phyloP scores from a whole-genome alignment of 2,113 vertebrate species.

The Cynoglossus semilaevis region DNA sequence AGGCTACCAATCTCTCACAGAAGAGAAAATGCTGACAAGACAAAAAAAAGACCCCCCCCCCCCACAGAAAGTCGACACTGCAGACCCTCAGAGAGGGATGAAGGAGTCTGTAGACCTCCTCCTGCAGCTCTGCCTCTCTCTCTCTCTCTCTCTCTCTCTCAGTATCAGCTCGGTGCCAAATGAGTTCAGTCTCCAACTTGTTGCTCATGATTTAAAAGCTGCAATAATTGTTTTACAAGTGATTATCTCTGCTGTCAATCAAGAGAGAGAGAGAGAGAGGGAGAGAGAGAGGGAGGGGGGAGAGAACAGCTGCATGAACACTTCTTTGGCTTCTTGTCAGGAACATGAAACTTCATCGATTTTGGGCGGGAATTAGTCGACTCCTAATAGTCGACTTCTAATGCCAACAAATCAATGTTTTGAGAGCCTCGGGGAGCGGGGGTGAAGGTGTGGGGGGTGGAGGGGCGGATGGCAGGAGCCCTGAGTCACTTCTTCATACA shows the following conservation, averaged over 20 bases:
- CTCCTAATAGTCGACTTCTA: conserved; percentile 50
- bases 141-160: no score
- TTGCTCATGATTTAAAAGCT: conserved; percentile 1
- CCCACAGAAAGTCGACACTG: no score
- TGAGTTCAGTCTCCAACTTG: neutral
- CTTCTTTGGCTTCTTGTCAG: conserved; percentile 28
- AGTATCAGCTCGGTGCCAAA: neutral
- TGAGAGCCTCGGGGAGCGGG: conserved; percentile 17
- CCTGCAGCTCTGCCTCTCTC: no score
- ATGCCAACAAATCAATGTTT: conserved; percentile 59
- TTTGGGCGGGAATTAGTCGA: conserved; percentile 68
- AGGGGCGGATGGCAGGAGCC: conserved; percentile 32
- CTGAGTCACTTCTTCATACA: conserved; percentile 53
- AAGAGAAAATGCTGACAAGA: conserved; percentile 27
- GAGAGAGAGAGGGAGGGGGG: conserved; percentile 7
- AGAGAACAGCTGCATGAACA: conserved; percentile 25
- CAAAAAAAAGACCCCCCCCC: neutral
- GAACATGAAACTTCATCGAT: conserved; percentile 50
- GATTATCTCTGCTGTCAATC: conserved; percentile 15
- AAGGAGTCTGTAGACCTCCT: no score
- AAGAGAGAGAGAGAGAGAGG: conserved; percentile 11
- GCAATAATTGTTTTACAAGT: conserved; percentile 15
- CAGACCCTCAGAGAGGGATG: no score
- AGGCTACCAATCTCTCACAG: conserved; percentile 53
- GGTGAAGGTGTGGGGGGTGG: neutral